A percentile compares a stretch with the other conserved stretches of the same genome.
Evolutionary conservation across 2,797 vertebrate genomes (phyloP).

Genomic region (Mareca strepera): DNA sequence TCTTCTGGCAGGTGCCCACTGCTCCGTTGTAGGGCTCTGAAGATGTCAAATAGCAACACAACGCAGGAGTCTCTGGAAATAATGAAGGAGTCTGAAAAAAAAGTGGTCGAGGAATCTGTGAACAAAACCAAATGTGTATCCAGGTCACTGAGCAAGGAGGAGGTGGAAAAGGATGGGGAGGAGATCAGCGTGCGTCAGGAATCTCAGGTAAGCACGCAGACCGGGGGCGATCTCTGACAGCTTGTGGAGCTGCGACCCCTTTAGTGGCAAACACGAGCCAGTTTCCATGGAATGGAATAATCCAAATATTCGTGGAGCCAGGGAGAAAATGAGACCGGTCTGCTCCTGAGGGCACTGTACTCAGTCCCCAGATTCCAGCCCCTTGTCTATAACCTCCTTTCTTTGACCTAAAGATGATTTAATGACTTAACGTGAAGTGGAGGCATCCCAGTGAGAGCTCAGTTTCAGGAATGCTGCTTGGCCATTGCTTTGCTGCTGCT

Average conservation of each 20-base stretch:
- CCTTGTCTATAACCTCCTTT: not conserved
- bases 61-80: constrained; percentile 87
- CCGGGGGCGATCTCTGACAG: not conserved
- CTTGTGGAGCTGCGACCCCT: not conserved
- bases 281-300: not conserved
- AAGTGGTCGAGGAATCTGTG: constrained; percentile 87
- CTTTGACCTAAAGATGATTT: not conserved
- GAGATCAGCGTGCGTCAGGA: constrained; percentile 87
- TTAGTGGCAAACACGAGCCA: not conserved
- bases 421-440: not conserved
- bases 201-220: constrained; percentile 83
- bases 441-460: not conserved
- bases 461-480: not conserved
- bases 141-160: constrained; percentile 90
- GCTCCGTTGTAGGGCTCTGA: constrained; percentile 70
- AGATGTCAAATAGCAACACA: constrained; percentile 93
- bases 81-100: constrained; percentile 96
- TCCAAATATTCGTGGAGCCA: not conserved
- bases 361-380: not conserved
- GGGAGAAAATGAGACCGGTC: not conserved
- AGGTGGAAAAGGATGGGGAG: constrained; percentile 87
- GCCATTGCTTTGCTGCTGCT: not conserved
- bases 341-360: not conserved
- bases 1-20: constrained; percentile 70
- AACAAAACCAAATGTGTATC: constrained; percentile 87